Evolutionary conservation across 2,888 invertebrate species (phyloP).

Genomic region (Pherbina coryleti): DNA sequence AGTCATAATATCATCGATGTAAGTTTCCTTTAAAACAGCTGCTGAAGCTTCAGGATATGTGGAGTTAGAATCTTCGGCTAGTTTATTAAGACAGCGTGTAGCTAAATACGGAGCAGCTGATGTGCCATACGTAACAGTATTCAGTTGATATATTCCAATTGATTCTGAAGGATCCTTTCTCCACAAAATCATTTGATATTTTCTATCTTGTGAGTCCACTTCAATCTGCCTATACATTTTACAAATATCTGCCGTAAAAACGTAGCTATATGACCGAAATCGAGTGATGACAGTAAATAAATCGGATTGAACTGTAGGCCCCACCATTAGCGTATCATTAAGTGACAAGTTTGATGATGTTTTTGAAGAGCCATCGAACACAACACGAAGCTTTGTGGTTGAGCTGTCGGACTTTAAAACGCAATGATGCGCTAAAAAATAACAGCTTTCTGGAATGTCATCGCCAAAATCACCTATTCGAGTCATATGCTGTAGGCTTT

Average conservation of each 20-base stretch:
- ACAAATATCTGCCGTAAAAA: conserved; percentile 28
- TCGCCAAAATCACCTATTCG: too few species aligned
- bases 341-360: too few species aligned
- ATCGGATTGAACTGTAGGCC: conserved; percentile 32
- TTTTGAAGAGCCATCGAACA: conserved; percentile 42
- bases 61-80: conserved; percentile 36
- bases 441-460: too few species aligned
- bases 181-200: conserved; percentile 34
- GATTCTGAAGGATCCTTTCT: background rate
- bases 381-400: conserved; percentile 42
- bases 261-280: conserved; percentile 22
- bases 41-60: conserved; percentile 46
- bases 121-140: conserved; percentile 41
- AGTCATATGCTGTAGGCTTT: too few species aligned
- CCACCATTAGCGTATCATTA: too few species aligned
- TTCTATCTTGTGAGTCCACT: conserved; percentile 23
- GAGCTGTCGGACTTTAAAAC: conserved; percentile 26
- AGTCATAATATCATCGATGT: conserved; percentile 49
- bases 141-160: conserved; percentile 22
- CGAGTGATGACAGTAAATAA: conserved; percentile 22
- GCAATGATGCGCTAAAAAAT: conserved; percentile 40
- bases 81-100: conserved; percentile 32
- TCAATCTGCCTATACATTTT: conserved; percentile 36
- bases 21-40: conserved; percentile 46
- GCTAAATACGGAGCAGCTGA: conserved; percentile 42